Percentiles rank a stretch among this genome's conserved stretches.
These are phyloP conservation scores for Anastatus disparis DNA, from an alignment of 1,140 invertebrate species.

Conservation along the genomic window DNA sequence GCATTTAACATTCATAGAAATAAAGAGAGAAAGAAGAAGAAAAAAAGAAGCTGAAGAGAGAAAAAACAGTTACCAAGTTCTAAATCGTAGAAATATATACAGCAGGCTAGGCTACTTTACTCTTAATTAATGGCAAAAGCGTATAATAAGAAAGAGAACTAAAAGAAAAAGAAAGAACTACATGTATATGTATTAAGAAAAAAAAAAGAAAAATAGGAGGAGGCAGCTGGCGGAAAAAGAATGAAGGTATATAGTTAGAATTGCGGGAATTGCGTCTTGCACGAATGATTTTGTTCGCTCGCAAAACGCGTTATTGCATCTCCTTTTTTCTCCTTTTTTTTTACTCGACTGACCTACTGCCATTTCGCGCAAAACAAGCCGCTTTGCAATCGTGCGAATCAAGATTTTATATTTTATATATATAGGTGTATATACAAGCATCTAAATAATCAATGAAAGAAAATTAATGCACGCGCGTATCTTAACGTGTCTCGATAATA, in stretches of 20 bases:
- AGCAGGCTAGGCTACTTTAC: too few relatives aligned
- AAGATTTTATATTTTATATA: background rate
- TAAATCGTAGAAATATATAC: too few relatives aligned
- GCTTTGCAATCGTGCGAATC: conserved; percentile 24
- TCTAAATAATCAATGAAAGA: background rate
- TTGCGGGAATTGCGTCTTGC: conserved; percentile 21
- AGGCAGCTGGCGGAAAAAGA: background rate
- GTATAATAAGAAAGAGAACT: background rate
- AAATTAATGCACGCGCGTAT: conserved; percentile 28
- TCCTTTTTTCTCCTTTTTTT: conserved; percentile 23
- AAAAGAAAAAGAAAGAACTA: background rate
- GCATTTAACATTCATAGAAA: too few relatives aligned
- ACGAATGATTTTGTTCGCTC: conserved; percentile 13
- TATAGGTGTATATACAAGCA: too few relatives aligned
- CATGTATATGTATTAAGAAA: background rate
- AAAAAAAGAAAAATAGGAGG: background rate
- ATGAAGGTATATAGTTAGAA: too few relatives aligned
- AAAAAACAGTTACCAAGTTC: background rate
- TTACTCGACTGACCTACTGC: conserved; percentile 36
- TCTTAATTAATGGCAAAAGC: too few relatives aligned
- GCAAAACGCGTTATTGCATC: conserved; percentile 13
- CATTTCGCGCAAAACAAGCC: too few relatives aligned
- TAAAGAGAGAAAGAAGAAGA: background rate
- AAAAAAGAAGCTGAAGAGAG: background rate
- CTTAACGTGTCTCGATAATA: conserved; percentile 22